phyloP scores from a whole-genome alignment of 2,797 vertebrate species.

The Pachyuromys duprasi region DNA sequence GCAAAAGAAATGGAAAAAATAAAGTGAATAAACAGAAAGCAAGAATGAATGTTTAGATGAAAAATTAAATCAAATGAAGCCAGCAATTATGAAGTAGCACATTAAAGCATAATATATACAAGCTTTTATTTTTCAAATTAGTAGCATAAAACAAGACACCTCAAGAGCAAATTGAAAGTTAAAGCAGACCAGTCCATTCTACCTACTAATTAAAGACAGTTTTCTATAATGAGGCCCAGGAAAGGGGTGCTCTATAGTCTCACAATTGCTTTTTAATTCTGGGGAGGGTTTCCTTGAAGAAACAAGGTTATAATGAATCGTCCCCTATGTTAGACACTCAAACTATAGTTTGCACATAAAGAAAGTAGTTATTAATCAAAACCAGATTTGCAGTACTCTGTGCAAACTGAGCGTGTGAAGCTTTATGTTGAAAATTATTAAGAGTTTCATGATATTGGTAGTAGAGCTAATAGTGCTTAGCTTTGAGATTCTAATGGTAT shows the following conservation, averaged over 20 bases:
- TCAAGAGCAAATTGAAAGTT: slow-evolving; percentile 57
- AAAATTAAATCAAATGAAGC: slow-evolving; percentile 77
- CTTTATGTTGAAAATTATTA: background rate
- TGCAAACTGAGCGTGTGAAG: background rate
- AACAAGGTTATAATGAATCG: background rate
- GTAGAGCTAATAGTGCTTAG: background rate
- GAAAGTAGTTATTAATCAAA: slow-evolving; percentile 41
- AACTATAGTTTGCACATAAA: background rate
- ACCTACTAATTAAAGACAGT: slow-evolving; percentile 33
- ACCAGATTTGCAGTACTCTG: background rate
- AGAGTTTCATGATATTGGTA: background rate
- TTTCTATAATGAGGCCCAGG: slow-evolving; percentile 15
- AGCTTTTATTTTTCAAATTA: slow-evolving; percentile 78
- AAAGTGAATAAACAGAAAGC: slow-evolving; percentile 86
- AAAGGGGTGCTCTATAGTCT: background rate
- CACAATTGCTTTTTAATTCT: background rate
- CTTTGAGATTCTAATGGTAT: slow-evolving; percentile 15
- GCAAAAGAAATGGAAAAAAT: slow-evolving; percentile 87
- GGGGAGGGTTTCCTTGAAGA: slow-evolving; percentile 27
- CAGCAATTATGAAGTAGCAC: slow-evolving; percentile 77
- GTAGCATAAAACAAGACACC: slow-evolving; percentile 70
- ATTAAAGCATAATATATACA: slow-evolving; percentile 68
- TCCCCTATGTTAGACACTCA: background rate
- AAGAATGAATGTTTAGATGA: slow-evolving; percentile 86
- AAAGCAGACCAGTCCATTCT: background rate